phyloP scores from a whole-genome alignment of 2,797 vertebrate species.

The Mus caroli region DNA sequence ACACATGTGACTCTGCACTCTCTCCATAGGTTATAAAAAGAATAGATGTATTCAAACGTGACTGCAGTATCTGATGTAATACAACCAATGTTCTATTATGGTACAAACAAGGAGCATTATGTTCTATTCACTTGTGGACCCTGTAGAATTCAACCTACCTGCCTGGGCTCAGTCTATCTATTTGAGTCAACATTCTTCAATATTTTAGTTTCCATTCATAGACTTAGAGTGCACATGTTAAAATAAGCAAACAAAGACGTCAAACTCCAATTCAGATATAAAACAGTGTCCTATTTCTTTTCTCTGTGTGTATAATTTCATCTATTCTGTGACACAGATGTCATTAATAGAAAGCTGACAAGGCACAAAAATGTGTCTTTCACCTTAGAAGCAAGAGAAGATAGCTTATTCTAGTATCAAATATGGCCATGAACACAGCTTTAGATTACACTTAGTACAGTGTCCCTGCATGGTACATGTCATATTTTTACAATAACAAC shows the following conservation, averaged over 20 bases:
- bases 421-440: background rate
- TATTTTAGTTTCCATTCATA: slow-evolving; percentile 28
- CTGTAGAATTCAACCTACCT: slow-evolving; percentile 2
- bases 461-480: background rate
- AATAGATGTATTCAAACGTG: background rate
- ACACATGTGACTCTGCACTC: background rate
- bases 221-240: background rate
- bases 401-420: background rate
- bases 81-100: background rate
- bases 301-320: background rate
- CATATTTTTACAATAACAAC: background rate
- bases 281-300: background rate
- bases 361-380: background rate
- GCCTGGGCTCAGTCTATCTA: background rate
- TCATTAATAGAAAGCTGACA: slow-evolving; percentile 6
- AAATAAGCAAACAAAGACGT: background rate
- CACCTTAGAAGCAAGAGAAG: background rate
- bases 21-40: background rate
- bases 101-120: background rate
- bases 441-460: background rate
- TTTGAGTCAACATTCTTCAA: background rate
- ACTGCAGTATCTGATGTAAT: background rate
- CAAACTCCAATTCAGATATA: background rate
- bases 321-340: background rate
- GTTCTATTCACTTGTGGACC: slow-evolving; percentile 1